phyloP scores from a whole-genome alignment of 2,113 vertebrate genomes.

The Arvicanthis niloticus region DNA sequence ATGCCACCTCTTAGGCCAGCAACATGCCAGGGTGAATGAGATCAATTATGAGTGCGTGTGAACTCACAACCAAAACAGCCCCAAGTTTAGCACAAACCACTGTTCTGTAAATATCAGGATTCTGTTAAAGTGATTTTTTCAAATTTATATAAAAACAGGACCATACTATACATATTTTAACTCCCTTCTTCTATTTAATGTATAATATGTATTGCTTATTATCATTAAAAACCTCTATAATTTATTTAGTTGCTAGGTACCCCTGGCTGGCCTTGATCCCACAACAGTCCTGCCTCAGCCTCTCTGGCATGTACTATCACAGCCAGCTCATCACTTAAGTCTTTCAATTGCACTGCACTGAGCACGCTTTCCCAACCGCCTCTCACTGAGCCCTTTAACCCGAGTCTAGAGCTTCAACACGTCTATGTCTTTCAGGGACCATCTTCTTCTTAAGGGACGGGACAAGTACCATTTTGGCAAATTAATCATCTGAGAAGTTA shows the following conservation, averaged over 20 bases:
- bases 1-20: background rate
- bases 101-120: background rate
- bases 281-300: background rate
- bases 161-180: background rate
- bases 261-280: background rate
- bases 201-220: background rate
- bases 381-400: background rate
- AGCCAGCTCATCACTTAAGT: background rate
- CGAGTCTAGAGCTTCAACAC: background rate
- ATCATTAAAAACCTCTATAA: conserved; percentile 12
- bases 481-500: background rate
- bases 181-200: background rate
- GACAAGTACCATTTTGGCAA: background rate
- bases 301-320: background rate
- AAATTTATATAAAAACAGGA: background rate
- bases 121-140: background rate
- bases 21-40: background rate
- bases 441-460: background rate
- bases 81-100: background rate
- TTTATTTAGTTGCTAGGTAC: background rate
- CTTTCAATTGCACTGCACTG: background rate
- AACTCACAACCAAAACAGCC: background rate
- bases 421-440: background rate
- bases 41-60: background rate
- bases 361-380: background rate